phyloP scores from a whole-genome alignment of 2,113 vertebrate genomes.

The Paradoxurus hermaphroditus region DNA sequence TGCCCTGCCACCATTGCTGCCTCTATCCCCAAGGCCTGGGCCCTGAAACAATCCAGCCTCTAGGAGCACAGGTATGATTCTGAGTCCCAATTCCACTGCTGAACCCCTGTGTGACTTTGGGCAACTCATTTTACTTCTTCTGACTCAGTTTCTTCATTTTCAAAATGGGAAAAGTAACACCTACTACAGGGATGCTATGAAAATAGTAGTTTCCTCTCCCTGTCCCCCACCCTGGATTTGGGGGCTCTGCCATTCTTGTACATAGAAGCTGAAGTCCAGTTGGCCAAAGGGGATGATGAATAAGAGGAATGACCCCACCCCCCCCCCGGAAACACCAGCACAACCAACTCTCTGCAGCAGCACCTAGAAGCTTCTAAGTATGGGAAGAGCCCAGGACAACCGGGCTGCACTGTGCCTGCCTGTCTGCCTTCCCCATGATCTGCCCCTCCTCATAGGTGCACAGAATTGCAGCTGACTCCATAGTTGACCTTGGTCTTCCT shows the following conservation, averaged over 20 bases:
- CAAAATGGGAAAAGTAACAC: neutral
- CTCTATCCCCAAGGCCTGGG: neutral
- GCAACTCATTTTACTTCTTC: neutral
- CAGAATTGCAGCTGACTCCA: neutral
- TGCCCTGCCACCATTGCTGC: neutral
- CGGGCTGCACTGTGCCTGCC: neutral
- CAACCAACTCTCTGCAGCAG: neutral
- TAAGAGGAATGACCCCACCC: neutral
- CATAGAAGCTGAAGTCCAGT: neutral
- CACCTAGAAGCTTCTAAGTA: neutral
- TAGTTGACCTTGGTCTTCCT: neutral
- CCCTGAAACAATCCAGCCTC: neutral
- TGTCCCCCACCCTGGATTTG: fast-evolving
- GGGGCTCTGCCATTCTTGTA: neutral
- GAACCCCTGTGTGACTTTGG: neutral
- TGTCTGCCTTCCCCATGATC: neutral
- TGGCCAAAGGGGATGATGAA: neutral
- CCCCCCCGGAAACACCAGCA: neutral
- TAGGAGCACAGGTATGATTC: neutral
- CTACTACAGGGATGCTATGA: neutral
- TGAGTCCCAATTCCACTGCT: neutral
- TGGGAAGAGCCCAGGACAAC: neutral
- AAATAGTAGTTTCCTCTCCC: neutral
- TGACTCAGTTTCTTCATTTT: neutral
- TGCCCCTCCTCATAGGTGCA: fast-evolving